Conservation (phyloP, 64 coral and sea anemone species). For the Montipora capricornis region DNA sequence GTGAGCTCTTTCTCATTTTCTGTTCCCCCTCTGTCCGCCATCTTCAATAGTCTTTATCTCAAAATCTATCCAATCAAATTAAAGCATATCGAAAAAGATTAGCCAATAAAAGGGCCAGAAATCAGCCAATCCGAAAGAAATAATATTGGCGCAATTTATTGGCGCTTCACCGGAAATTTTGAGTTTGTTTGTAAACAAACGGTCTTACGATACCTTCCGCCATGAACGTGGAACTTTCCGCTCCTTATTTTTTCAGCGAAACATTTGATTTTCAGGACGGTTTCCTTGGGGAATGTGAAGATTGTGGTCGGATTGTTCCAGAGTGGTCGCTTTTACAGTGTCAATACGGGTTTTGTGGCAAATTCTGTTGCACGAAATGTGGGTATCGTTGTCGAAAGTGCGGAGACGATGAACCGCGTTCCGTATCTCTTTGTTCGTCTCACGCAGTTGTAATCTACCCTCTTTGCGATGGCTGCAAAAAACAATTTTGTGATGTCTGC, state of each 20-base stretch:
- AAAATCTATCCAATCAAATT: slow-evolving; percentile 57
- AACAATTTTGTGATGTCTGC: slow-evolving; percentile 90
- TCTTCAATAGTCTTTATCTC: slow-evolving; percentile 24
- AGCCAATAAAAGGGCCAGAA: slow-evolving; percentile 67
- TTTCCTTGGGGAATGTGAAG: slow-evolving; percentile 90
- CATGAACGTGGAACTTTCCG: slow-evolving; percentile 31
- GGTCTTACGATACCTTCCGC: slow-evolving; percentile 46
- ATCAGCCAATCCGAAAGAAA: slow-evolving; percentile 67
- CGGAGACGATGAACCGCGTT: slow-evolving; percentile 58
- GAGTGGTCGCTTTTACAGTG: slow-evolving; percentile 85
- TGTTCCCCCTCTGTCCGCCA: slow-evolving; percentile 77
- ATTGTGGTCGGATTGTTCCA: slow-evolving; percentile 75
- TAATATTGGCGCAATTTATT: background rate
- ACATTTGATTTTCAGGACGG: slow-evolving; percentile 57
- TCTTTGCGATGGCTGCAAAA: slow-evolving; percentile 66
- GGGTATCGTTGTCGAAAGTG: slow-evolving; percentile 89
- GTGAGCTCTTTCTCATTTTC: slow-evolving; percentile 43
- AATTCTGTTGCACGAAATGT: slow-evolving; percentile 80
- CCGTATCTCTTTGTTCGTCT: slow-evolving; percentile 71
- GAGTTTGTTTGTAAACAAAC: slow-evolving; percentile 68
- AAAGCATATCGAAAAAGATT: slow-evolving; percentile 10
- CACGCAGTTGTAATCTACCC: slow-evolving; percentile 76
- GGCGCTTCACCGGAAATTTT: background rate
- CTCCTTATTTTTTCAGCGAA: slow-evolving; percentile 51
- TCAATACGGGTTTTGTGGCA: slow-evolving; percentile 90